Base-by-base conservation (phyloP, 2,888 invertebrate genomes). In the Cheilosia grossa region DNA sequence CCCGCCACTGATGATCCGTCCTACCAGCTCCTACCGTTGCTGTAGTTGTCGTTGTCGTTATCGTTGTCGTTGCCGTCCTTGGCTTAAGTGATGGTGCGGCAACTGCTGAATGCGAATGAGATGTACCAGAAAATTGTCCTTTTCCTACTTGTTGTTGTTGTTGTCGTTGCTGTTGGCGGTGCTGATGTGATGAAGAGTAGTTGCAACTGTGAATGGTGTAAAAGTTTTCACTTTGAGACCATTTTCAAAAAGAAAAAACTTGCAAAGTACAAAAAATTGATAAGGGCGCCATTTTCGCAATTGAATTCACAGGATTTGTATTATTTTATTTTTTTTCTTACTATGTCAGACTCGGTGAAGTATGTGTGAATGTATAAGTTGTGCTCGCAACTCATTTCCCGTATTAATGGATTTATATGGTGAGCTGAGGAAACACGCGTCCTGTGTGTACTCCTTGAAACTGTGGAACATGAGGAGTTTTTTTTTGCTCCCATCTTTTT, bases 1-100 rank as follows among this genome's bases (percentile, higher is more conserved):
- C 54, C 54, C 21, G 30, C 10, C 21, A 17, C 42, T 80, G 58
- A 73, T 80, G 58, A 73, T 80, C 42, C 33, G 56, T 64, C 44
- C 47, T 37, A 21, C 54, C 17, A 17, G 17, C 6, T 17, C 3
- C 24, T 42, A 17, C n/a, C 17, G 15, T 66, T 24, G 49, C 17
- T 17, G 15, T 4, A 42, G 13, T 42, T 3, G 2, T 6, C 17
- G 47, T 47, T 19, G 33, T 37, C 21, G 49, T 40, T 33, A 24
- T 27, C 17, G 47, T 47, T 19, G 33, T 37, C 21, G 49, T 40
- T 33, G 33, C 47, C 5, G 30, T 30, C 19, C 27, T 17, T 17
- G 42, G 33, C 51, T 69, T 53, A 47, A 61, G 24, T 49, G 37
- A 37, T 13, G 37, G 37, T 37, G 37, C 37, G 37, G 37, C 37